Percentiles rank a stretch among this genome's conserved stretches.
Conservation (phyloP, 2,113 vertebrate genomes). For the Pelecanus crispus region DNA sequence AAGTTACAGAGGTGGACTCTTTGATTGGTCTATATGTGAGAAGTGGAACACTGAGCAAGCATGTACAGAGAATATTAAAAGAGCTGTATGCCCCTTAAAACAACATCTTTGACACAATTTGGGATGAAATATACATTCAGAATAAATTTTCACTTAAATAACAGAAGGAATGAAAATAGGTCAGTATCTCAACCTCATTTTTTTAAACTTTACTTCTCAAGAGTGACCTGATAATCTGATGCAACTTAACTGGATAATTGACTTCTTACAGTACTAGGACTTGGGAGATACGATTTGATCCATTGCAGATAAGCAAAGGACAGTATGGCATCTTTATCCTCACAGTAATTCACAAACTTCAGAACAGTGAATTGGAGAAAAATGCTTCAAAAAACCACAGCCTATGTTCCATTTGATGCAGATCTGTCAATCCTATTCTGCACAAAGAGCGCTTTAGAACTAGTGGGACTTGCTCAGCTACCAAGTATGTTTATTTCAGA, state of each 20-base stretch:
- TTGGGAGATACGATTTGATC: not conserved
- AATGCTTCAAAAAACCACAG: not conserved
- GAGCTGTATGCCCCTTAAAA: not conserved
- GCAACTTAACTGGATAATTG: not conserved
- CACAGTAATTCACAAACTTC: not conserved
- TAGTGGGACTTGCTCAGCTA: not conserved
- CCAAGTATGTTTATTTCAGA: not conserved
- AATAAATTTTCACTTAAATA: not conserved
- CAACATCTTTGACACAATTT: not conserved
- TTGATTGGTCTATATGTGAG: rapidly evolving
- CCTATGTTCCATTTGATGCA: not conserved
- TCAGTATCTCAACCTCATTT: not conserved
- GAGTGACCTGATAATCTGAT: not conserved
- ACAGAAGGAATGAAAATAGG: not conserved
- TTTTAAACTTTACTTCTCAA: not conserved
- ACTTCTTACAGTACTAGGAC: not conserved
- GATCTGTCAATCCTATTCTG: not conserved
- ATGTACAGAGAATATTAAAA: not conserved
- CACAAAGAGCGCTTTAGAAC: not conserved
- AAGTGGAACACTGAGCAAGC: not conserved
- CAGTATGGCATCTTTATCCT: not conserved
- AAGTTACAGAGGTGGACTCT: not conserved
- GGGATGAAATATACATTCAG: not conserved
- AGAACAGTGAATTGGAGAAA: not conserved
- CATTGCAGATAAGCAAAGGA: not conserved